Base-by-base conservation (phyloP, 2,888 invertebrate species). In the Yponomeuta sedellus region DNA sequence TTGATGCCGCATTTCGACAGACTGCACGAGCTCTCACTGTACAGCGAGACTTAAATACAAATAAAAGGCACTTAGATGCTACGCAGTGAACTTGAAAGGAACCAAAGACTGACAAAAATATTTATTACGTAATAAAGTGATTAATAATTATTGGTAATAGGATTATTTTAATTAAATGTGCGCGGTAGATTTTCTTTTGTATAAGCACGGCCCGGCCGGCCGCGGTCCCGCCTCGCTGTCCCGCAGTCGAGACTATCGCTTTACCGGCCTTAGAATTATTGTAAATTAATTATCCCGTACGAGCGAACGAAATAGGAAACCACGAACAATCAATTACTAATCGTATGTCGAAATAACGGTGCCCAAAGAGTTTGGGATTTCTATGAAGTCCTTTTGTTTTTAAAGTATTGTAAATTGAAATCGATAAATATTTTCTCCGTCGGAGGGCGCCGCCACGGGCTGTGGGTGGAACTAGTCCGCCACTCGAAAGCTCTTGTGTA, bases 41-140 rank as follows among this genome's bases (percentile, higher is more conserved):
- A 8, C 16, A 52, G 16, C 44, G 44, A 52, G 16, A 52, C 44
- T 3, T 52, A 12, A n/a, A 16, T 52, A 16, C 44, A 52, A 52
- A 52, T 52, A 74, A 67, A 74, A 79, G 77, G 79, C 80, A 79
- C 81, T 81, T 79, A 70, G 67, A 74, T 69, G 72, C 73, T 64
- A 78, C 77, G 80, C 82, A 80, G 80, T 77, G 82, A 79, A 85
- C 83, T 86, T 82, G 82, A 82, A 81, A 78, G 80, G 78, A 85
- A 86, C 86, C 87, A 88, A 88, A 88, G 88, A 88, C 87, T 88
- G 88, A 85, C 71, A 80, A 77, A 77, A 83, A 82, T 85, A 86
- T 84, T 85, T 84, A 82, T 82, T 79, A 81, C 79, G 58, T 64
- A 64, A 64, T 56, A 28, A 65, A 58, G 65, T 65, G 65, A 79